Conservation (phyloP, 1,140 invertebrate species). For the Hylaeus volcanicus region DNA sequence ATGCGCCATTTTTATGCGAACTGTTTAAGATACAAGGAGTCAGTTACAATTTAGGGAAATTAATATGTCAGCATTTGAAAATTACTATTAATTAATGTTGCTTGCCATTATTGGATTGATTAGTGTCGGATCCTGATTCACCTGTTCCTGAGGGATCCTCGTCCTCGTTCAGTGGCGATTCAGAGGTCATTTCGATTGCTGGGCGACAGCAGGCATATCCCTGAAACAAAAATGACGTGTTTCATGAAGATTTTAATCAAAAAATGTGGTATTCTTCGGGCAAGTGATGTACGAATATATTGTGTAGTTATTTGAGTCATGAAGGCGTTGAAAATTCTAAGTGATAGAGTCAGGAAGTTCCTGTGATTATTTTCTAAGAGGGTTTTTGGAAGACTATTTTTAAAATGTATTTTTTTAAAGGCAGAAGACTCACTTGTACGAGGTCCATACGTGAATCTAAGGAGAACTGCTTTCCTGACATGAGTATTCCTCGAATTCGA, state of each 20-base stretch:
- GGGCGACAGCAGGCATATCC: constrained; percentile 73
- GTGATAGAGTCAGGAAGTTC: neutral
- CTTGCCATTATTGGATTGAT: constrained; percentile 68
- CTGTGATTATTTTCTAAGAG: too few species aligned
- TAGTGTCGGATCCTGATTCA: constrained; percentile 69
- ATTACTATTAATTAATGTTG: constrained; percentile 17
- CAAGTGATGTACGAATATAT: too few species aligned
- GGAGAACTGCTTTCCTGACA: constrained; percentile 94
- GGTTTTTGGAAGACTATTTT: too few species aligned
- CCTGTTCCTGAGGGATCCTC: constrained; percentile 68
- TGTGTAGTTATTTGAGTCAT: neutral
- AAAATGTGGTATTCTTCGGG: neutral
- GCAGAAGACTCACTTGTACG: constrained; percentile 83
- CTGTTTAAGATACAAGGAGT: too few species aligned
- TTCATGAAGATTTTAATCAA: neutral
- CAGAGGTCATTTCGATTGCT: constrained; percentile 73
- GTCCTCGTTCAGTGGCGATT: constrained; percentile 83
- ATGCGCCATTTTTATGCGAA: too few species aligned
- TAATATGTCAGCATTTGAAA: too few species aligned
- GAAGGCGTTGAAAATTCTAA: neutral
- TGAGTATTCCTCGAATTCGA: constrained; percentile 91
- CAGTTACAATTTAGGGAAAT: too few species aligned
- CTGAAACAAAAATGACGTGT: constrained; percentile 51
- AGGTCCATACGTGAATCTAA: constrained; percentile 95
- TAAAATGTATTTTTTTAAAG: too few species aligned